These are phyloP conservation scores for Entomobrya multifasciata DNA, from an alignment of 2,888 invertebrate species.

Conservation along the genomic window DNA sequence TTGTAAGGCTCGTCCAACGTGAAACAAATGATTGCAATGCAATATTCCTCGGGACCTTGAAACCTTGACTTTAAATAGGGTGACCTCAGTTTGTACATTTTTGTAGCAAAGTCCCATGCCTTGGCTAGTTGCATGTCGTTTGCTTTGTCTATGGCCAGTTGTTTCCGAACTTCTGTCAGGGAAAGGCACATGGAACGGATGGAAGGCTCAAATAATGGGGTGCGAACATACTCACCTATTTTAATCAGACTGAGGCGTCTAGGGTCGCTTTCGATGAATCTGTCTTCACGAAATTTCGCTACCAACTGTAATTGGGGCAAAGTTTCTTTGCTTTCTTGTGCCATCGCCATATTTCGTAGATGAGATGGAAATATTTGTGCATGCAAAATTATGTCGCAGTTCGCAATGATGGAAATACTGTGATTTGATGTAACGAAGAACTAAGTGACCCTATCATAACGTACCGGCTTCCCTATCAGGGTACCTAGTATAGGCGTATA, in stretches of 20 bases:
- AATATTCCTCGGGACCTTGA: slow-evolving; percentile 65
- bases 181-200: slow-evolving; percentile 61
- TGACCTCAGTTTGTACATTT: slow-evolving; percentile 52
- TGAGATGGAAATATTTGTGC: too few species aligned
- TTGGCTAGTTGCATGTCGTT: slow-evolving; percentile 16
- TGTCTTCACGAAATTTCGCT: slow-evolving; percentile 36
- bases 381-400: too few species aligned
- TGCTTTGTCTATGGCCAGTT: slow-evolving; percentile 35
- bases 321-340: neutral
- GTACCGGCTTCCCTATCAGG: too few species aligned
- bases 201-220: slow-evolving; percentile 67
- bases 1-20: slow-evolving; percentile 64
- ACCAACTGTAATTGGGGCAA: neutral
- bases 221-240: slow-evolving; percentile 58
- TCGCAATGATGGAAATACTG: too few species aligned
- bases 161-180: slow-evolving; percentile 56
- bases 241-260: slow-evolving; percentile 51
- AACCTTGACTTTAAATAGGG: slow-evolving; percentile 14
- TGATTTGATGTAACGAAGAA: too few species aligned
- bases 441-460: too few species aligned
- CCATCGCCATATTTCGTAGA: slow-evolving; percentile 25
- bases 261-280: slow-evolving; percentile 54
- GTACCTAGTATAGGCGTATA: too few species aligned
- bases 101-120: slow-evolving; percentile 60
- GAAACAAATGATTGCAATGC: slow-evolving; percentile 67